These are phyloP conservation scores for Plumapathes pennacea DNA, from an alignment of 92 coral and sea anemone genomes.

Conservation along the genomic window DNA sequence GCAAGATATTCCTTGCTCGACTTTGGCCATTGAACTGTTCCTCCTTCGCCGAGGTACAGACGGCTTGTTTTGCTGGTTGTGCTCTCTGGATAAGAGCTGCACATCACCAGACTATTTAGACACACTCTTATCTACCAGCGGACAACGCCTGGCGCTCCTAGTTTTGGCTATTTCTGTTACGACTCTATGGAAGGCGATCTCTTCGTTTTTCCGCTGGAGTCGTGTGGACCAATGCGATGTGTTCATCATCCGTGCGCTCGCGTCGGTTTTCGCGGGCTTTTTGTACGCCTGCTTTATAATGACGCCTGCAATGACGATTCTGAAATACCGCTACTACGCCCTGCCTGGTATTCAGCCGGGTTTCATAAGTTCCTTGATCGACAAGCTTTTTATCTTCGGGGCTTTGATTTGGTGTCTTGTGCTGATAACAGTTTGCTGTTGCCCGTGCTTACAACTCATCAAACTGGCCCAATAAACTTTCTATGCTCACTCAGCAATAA, in stretches of 20 bases:
- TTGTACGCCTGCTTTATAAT: conserved; percentile 70
- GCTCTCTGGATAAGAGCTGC: conserved; percentile 67
- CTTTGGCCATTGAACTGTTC: conserved; percentile 79
- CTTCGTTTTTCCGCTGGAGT: conserved; percentile 93
- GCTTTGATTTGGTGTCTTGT: conserved; percentile 76
- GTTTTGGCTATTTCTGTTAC: conserved; percentile 70
- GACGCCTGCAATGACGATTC: conserved; percentile 84
- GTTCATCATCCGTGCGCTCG: conserved; percentile 70
- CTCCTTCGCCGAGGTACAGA: conserved; percentile 78
- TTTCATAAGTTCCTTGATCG: conserved; percentile 58
- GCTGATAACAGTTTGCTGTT: conserved; percentile 69
- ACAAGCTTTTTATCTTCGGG: conserved; percentile 82
- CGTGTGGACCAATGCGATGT: conserved; percentile 81
- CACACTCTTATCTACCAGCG: conserved; percentile 61
- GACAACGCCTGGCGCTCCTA: conserved; percentile 57
- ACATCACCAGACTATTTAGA: conserved; percentile 64
- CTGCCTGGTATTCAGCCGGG: conserved; percentile 82
- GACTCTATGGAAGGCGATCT: conserved; percentile 90
- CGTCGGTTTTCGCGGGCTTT: conserved; percentile 86
- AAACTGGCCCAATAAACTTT: conserved; percentile 79
- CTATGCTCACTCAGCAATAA: too few relatives aligned
- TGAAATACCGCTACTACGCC: conserved; percentile 76
- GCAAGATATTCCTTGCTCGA: conserved; percentile 89
- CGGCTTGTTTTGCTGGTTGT: conserved; percentile 87
- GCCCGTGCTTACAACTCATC: conserved; percentile 78